These are phyloP conservation scores for Sinopyrophorus schimmeli DNA, from an alignment of 2,888 invertebrate genomes.

Conservation along the genomic window DNA sequence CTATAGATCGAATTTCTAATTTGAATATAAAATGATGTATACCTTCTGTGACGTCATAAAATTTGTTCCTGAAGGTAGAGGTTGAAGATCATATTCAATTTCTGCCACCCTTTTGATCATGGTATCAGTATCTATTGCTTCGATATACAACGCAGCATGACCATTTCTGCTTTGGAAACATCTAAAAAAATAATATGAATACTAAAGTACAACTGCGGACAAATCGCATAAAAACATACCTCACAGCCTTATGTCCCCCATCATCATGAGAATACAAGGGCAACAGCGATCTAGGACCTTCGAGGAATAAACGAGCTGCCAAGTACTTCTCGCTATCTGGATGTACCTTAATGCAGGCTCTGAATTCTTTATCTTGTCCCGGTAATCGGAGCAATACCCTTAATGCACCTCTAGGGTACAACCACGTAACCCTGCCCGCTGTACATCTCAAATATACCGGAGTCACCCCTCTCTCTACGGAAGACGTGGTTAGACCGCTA, in stretches of 20 bases:
- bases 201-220: not conserved
- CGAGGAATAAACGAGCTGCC: constrained; percentile 66
- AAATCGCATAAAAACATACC: constrained; percentile 45
- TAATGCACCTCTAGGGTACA: constrained; percentile 74
- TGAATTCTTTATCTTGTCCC: constrained; percentile 65
- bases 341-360: constrained; percentile 67
- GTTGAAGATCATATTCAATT: constrained; percentile 72
- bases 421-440: constrained; percentile 73
- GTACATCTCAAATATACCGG: constrained; percentile 77
- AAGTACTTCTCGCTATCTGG: constrained; percentile 48
- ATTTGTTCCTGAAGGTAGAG: constrained; percentile 56
- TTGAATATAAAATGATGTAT: too few relatives aligned
- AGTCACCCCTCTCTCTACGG: constrained; percentile 64
- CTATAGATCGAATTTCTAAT: too few relatives aligned
- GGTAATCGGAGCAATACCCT: constrained; percentile 66
- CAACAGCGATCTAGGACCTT: constrained; percentile 63
- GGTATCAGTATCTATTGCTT: constrained; percentile 58
- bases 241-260: constrained; percentile 53
- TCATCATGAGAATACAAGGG: constrained; percentile 64
- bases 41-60: constrained; percentile 66
- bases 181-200: constrained; percentile 43
- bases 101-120: constrained; percentile 60
- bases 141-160: constrained; percentile 69
- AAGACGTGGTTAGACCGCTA: constrained; percentile 62
- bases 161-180: constrained; percentile 69